A percentile compares a stretch with the other conserved stretches of the same genome.
Conservation (phyloP, 2,113 vertebrate species). For the Brachyhypopomus occidentalis region DNA sequence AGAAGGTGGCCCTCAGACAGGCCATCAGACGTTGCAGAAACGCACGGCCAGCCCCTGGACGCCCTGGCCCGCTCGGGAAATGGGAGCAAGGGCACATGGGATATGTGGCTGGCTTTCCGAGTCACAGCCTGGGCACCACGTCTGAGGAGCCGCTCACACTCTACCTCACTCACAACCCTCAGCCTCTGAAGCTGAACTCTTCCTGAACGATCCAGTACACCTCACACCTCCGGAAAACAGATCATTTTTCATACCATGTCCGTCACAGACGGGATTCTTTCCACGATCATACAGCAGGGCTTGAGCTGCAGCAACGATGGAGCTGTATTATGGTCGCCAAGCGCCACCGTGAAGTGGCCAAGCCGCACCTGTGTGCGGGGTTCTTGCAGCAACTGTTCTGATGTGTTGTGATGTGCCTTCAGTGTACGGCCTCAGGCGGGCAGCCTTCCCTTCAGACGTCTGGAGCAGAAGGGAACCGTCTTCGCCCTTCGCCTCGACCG, state of each 20-base stretch:
- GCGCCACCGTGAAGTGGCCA: too few relatives aligned
- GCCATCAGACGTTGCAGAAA: slow-evolving; percentile 48
- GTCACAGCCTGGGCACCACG: too few relatives aligned
- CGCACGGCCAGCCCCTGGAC: not conserved
- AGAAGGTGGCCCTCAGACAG: slow-evolving; percentile 47
- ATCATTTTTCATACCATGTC: slow-evolving; percentile 3
- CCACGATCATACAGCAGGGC: not conserved
- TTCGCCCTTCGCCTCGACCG: not conserved
- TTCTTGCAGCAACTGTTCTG: not conserved
- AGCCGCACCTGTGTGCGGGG: not conserved
- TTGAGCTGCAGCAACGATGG: not conserved
- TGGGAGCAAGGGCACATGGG: too few relatives aligned
- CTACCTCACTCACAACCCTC: too few relatives aligned
- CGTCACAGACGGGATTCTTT: not conserved
- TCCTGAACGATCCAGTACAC: slow-evolving; percentile 16
- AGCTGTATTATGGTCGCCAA: not conserved
- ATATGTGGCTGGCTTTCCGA: too few relatives aligned
- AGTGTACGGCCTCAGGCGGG: not conserved
- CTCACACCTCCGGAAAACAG: not conserved
- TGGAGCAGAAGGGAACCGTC: not conserved
- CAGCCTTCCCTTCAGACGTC: not conserved
- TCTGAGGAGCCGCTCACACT: too few relatives aligned
- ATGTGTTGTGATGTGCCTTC: slow-evolving; percentile 2
- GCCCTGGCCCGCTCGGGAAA: too few relatives aligned
- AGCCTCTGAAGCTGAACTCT: slow-evolving; percentile 22